Evolutionary conservation across 2,888 invertebrate genomes (phyloP).

Genomic region (Heliconius erato): DNA sequence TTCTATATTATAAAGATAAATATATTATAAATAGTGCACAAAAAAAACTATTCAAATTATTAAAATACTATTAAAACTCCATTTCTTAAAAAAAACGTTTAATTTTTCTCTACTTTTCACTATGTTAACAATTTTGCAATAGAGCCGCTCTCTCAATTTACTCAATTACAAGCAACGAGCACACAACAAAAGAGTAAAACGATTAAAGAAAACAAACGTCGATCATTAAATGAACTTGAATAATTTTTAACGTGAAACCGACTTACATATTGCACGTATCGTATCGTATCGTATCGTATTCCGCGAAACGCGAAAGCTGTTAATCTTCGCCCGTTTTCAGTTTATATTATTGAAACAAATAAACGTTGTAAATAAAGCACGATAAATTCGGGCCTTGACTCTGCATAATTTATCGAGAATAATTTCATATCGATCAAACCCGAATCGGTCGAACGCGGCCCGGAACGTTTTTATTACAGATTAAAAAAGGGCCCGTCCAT

Average conservation of each 20-base stretch:
- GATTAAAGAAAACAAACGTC: conserved; percentile 1
- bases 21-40: too few relatives aligned
- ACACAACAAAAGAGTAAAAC: not conserved
- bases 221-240: conserved; percentile 14
- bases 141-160: not conserved
- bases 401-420: conserved; percentile 64
- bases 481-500: conserved; percentile 59
- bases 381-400: conserved; percentile 63
- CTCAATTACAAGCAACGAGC: not conserved
- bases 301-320: conserved; percentile 52
- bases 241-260: conserved; percentile 16
- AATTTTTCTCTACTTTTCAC: not conserved
- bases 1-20: too few relatives aligned
- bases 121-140: not conserved
- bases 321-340: conserved; percentile 57
- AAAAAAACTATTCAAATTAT: too few relatives aligned
- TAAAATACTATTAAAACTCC: not conserved
- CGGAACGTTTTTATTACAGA: conserved; percentile 56
- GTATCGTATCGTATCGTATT: conserved; percentile 39
- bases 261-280: conserved; percentile 37
- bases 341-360: conserved; percentile 64
- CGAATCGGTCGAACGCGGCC: conserved; percentile 55
- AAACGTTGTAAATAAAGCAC: conserved; percentile 61
- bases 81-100: not conserved
- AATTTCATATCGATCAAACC: conserved; percentile 61